phyloP scores from a whole-genome alignment of 1,140 invertebrate genomes.

The Lepidurus apus region DNA sequence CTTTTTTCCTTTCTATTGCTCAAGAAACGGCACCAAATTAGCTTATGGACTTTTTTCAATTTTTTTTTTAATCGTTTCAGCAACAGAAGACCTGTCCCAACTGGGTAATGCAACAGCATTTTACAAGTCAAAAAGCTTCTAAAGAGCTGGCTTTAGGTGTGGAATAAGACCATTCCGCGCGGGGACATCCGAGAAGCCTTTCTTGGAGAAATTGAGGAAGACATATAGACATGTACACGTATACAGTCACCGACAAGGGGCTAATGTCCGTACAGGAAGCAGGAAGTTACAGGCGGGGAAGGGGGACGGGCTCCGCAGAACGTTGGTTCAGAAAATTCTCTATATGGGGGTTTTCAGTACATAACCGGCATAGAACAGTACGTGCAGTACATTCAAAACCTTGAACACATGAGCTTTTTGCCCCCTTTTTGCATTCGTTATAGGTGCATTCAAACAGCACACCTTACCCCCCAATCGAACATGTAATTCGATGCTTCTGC shows the following conservation, averaged over 20 bases:
- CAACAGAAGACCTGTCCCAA: too few species aligned
- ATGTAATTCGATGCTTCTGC: background rate
- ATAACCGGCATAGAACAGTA: background rate
- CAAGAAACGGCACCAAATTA: background rate
- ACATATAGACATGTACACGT: background rate
- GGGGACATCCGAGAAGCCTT: background rate
- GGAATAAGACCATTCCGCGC: background rate
- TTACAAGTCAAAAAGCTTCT: background rate
- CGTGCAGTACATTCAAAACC: background rate
- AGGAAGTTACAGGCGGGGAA: background rate
- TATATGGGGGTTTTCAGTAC: background rate
- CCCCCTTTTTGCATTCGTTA: background rate
- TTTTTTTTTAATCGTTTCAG: background rate
- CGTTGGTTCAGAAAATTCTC: background rate
- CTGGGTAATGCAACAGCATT: too few species aligned
- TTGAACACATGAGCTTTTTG: background rate
- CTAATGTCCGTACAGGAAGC: background rate
- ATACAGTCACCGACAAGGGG: background rate
- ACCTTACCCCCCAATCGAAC: slow-evolving; percentile 12
- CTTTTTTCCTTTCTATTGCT: background rate
- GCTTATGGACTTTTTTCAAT: background rate
- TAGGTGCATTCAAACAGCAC: background rate
- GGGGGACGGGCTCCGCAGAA: background rate
- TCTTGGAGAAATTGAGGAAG: background rate
- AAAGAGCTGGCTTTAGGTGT: background rate